Evolutionary conservation across 1,140 invertebrate species (phyloP).

Genomic region (Ostrea edulis): DNA sequence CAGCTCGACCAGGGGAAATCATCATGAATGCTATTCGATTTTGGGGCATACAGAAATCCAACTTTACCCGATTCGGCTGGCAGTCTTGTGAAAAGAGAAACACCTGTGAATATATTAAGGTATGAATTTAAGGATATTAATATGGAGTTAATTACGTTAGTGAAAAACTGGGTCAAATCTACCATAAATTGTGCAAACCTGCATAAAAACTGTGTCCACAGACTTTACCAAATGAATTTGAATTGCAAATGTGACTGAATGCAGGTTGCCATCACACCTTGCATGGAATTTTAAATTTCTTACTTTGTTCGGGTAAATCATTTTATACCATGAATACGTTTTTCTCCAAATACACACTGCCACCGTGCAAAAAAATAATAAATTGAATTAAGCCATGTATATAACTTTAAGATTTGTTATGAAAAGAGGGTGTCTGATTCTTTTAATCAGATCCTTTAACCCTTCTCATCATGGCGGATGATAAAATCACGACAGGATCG

Average conservation of each 20-base stretch:
- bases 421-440: slow-evolving; percentile 28
- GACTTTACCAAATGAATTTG: not conserved
- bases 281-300: not conserved
- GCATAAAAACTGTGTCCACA: not conserved
- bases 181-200: not conserved
- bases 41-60: slow-evolving; percentile 27
- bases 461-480: not conserved
- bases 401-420: not conserved
- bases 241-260: not conserved
- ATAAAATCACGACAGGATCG: not conserved
- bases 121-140: slow-evolving; percentile 5
- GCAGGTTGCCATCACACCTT: not conserved
- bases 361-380: not conserved
- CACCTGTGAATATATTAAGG: slow-evolving; percentile 36
- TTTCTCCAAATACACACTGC: not conserved
- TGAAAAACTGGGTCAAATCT: not conserved
- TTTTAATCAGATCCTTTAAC: not conserved
- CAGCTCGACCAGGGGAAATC: slow-evolving; percentile 36
- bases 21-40: slow-evolving; percentile 36
- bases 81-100: not conserved
- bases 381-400: not conserved
- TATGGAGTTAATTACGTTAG: not conserved
- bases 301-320: not conserved
- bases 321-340: not conserved
- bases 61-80: slow-evolving; percentile 25